phyloP scores from a whole-genome alignment of 2,888 invertebrate genomes.

The Exephanes ischioxanthus region DNA sequence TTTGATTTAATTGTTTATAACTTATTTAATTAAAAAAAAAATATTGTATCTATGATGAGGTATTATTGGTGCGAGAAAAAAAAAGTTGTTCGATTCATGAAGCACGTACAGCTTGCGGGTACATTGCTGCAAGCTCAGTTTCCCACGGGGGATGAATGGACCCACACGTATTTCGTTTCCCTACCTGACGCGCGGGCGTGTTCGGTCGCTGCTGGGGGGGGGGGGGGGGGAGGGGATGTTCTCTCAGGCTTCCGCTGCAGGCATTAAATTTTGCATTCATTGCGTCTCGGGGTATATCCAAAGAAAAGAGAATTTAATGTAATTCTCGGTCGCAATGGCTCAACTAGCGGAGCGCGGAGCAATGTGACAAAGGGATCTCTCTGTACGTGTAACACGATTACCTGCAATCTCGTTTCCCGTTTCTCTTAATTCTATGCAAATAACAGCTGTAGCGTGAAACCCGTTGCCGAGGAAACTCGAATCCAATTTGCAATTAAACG shows the following conservation, averaged over 20 bases:
- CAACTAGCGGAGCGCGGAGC: background rate
- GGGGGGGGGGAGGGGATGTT: conserved; percentile 11
- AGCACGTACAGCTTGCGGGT: conserved; percentile 16
- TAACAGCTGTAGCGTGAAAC: conserved; percentile 2
- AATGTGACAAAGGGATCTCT: conserved; percentile 24
- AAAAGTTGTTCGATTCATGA: background rate
- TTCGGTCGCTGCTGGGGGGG: conserved; percentile 1
- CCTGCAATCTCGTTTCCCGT: conserved; percentile 33
- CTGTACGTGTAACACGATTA: conserved; percentile 24
- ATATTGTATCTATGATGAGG: too few species aligned
- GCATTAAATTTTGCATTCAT: conserved; percentile 41
- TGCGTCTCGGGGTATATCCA: conserved; percentile 21
- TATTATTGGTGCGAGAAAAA: background rate
- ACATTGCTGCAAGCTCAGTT: conserved; percentile 23
- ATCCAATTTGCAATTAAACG: too few species aligned
- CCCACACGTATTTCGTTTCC: conserved; percentile 40
- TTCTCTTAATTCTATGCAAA: conserved; percentile 18
- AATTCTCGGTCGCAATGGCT: conserved; percentile 13
- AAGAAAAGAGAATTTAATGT: conserved; percentile 20
- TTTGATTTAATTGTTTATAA: too few species aligned
- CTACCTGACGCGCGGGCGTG: conserved; percentile 60
- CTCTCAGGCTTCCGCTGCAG: conserved; percentile 11
- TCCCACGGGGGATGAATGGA: conserved; percentile 58
- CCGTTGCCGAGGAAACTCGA: background rate
- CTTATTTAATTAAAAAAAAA: too few species aligned